phyloP scores from a whole-genome alignment of 1,140 invertebrate species.

The Goniozus legneri region DNA sequence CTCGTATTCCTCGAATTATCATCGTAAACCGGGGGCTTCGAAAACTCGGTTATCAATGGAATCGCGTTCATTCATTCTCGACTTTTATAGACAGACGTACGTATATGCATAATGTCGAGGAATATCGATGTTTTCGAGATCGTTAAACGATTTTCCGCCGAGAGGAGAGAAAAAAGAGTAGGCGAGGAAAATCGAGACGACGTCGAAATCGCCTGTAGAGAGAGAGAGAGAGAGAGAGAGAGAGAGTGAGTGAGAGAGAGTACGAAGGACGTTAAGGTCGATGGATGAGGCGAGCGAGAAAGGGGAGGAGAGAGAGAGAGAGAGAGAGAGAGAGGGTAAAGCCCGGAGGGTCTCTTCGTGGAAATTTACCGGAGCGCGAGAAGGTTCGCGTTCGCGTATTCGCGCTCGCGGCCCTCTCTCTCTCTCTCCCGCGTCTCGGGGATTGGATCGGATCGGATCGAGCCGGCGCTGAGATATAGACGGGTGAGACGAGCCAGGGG shows the following conservation, averaged over 20 bases:
- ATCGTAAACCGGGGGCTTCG: too few species aligned
- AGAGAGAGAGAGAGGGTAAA: constrained; percentile 20
- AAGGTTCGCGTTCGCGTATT: background rate
- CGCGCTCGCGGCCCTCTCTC: constrained; percentile 33
- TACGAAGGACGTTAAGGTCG: constrained; percentile 5
- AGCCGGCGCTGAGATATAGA: constrained; percentile 26
- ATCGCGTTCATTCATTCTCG: too few species aligned
- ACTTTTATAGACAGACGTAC: too few species aligned
- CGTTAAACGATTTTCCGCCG: too few species aligned
- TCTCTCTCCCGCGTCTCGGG: background rate
- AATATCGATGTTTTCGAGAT: too few species aligned
- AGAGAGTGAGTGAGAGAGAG: constrained; percentile 10
- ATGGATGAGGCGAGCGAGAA: constrained; percentile 9
- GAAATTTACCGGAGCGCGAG: constrained; percentile 39
- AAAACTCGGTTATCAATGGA: too few species aligned
- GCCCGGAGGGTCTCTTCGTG: constrained; percentile 39
- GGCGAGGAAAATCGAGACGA: constrained; percentile 5
- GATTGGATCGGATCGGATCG: constrained; percentile 36
- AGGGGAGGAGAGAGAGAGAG: constrained; percentile 1
- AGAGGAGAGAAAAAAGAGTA: too few species aligned
- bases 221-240: constrained; percentile 8
- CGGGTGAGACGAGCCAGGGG: constrained; percentile 19
- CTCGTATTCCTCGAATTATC: too few species aligned
- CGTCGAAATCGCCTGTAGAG: too few species aligned
- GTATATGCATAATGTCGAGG: too few species aligned